Percentiles rank a stretch among this genome's conserved stretches.
These are phyloP conservation scores for Nyctibius bracteatus DNA, from an alignment of 2,113 vertebrate species.

Conservation along the genomic window DNA sequence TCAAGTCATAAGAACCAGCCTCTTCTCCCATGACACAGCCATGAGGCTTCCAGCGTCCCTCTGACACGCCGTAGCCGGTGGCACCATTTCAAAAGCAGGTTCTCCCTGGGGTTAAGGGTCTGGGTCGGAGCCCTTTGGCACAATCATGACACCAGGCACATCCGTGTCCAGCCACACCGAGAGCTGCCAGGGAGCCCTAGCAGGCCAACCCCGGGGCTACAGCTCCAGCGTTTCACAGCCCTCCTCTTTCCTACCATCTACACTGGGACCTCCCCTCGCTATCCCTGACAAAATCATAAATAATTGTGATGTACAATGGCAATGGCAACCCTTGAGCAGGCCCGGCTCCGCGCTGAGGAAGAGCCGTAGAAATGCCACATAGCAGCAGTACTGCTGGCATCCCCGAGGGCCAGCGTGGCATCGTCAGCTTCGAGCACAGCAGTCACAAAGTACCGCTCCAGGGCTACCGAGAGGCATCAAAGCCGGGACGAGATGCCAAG, in stretches of 20 bases:
- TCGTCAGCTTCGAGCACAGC: accelerated
- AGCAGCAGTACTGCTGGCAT: background rate
- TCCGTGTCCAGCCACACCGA: accelerated
- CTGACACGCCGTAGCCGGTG: accelerated
- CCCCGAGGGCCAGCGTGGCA: background rate
- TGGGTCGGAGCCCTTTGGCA: accelerated
- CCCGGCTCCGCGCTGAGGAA: accelerated
- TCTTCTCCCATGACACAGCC: accelerated
- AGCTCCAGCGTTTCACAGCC: background rate
- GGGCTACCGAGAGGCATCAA: background rate
- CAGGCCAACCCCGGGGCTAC: accelerated
- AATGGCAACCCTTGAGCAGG: background rate
- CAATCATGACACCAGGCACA: accelerated
- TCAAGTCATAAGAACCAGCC: background rate
- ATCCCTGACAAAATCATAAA: background rate
- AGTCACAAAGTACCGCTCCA: background rate
- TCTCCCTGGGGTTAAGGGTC: background rate
- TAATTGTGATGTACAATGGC: background rate
- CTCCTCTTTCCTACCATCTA: background rate
- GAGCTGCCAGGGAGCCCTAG: background rate
- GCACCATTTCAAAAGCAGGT: too few relatives aligned
- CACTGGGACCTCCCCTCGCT: background rate
- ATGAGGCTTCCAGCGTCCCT: background rate
- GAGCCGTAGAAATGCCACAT: background rate
- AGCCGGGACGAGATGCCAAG: background rate